Conservation (phyloP, 2,888 invertebrate species). For the Lasioglossum leucozonium region DNA sequence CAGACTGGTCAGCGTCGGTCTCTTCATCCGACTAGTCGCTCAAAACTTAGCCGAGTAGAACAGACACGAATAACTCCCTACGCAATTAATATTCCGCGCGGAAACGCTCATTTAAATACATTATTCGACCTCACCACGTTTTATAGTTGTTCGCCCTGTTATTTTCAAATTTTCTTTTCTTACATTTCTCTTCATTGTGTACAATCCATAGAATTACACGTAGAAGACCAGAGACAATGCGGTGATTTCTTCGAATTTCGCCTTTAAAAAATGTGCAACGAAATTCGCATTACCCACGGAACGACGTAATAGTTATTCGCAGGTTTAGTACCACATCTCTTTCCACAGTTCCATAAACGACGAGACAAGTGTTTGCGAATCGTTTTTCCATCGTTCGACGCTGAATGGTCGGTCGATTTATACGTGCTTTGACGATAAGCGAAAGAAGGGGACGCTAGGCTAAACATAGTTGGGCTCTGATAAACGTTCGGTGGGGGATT, state of each 20-base stretch:
- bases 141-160: too few species aligned
- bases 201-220: too few species aligned
- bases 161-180: too few species aligned
- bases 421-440: slow-evolving; percentile 16
- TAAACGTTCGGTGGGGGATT: slow-evolving; percentile 69
- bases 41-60: slow-evolving; percentile 54
- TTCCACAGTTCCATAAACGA: neutral
- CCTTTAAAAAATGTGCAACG: too few species aligned
- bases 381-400: slow-evolving; percentile 33
- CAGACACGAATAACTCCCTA: neutral
- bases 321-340: neutral
- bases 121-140: too few species aligned
- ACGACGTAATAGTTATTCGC: neutral
- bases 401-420: slow-evolving; percentile 20
- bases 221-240: too few species aligned
- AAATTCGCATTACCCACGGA: too few species aligned
- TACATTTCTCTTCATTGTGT: too few species aligned
- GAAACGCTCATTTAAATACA: neutral
- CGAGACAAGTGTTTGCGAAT: neutral
- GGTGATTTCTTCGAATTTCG: too few species aligned
- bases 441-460: slow-evolving; percentile 8
- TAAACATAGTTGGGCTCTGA: slow-evolving; percentile 67
- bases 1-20: slow-evolving; percentile 51
- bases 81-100: slow-evolving; percentile 18
- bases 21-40: slow-evolving; percentile 57